These are phyloP conservation scores for Eristalis arbustorum DNA, from an alignment of 2,888 invertebrate species.

Conservation along the genomic window DNA sequence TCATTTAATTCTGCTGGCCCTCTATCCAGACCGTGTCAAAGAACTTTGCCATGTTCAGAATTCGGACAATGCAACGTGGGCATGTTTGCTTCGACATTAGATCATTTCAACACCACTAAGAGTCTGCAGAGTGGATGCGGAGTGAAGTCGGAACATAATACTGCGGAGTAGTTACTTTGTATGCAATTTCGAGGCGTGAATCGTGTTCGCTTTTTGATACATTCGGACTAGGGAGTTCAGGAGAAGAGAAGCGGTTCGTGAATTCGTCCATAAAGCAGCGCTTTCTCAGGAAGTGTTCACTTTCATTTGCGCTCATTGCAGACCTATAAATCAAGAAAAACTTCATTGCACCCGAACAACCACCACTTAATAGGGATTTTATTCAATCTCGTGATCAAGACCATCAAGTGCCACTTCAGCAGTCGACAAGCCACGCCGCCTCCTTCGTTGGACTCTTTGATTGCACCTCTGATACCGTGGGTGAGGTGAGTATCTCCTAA, in stretches of 20 bases:
- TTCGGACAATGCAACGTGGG: no score
- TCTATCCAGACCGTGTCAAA: no score
- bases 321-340: background rate
- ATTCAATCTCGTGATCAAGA: background rate
- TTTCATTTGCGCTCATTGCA: background rate
- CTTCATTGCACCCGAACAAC: background rate
- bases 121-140: no score
- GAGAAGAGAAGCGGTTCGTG: background rate
- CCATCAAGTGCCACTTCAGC: background rate
- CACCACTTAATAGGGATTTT: background rate
- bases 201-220: no score
- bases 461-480: background rate
- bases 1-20: no score
- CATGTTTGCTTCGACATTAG: no score
- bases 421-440: background rate
- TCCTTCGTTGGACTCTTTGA: background rate
- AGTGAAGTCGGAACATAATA: no score
- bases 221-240: no score
- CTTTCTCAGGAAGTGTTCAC: background rate
- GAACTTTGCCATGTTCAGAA: no score
- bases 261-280: background rate
- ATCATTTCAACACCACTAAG: no score
- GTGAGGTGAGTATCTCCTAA: background rate
- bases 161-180: no score
- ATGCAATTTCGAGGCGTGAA: no score